These are phyloP conservation scores for Drosophila testacea DNA, from an alignment of 2,888 invertebrate genomes.

Conservation along the genomic window DNA sequence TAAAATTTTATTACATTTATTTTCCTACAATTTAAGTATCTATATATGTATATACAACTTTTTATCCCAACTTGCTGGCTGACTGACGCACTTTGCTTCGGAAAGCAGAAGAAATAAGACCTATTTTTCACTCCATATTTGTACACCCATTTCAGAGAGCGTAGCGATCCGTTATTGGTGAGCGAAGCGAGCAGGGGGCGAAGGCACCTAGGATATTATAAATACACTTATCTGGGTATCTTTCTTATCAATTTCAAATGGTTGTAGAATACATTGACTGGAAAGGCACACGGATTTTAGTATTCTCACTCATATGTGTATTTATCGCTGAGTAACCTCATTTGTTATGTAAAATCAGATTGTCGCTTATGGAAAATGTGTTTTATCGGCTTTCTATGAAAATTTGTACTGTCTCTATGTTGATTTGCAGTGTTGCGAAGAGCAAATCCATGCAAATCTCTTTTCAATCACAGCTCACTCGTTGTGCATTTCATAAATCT, in stretches of 20 bases:
- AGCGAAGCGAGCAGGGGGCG: too few species aligned
- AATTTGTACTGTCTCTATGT: constrained; percentile 22
- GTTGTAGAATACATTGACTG: not conserved
- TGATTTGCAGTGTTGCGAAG: constrained; percentile 19
- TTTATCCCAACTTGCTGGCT: too few species aligned
- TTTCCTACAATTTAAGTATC: not conserved
- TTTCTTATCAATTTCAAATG: not conserved
- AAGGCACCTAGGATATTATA: not conserved
- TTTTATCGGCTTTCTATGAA: not conserved
- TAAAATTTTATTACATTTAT: constrained; percentile 7
- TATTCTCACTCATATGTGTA: constrained; percentile 13
- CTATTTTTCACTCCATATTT: too few species aligned
- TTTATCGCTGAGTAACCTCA: constrained; percentile 22
- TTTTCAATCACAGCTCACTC: constrained; percentile 44
- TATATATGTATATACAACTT: too few species aligned
- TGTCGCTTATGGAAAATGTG: constrained; percentile 15
- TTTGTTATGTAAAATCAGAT: constrained; percentile 30
- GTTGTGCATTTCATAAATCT: constrained; percentile 23
- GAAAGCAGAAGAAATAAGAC: too few species aligned
- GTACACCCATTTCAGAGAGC: too few species aligned
- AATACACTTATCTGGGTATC: not conserved
- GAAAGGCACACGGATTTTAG: constrained; percentile 7
- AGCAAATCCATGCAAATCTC: constrained; percentile 47
- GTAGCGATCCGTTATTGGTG: too few species aligned
- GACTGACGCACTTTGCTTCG: too few species aligned